Conservation (phyloP, 53 echinoderm and acorn worm genomes). For the Paracentrotus lividus region DNA sequence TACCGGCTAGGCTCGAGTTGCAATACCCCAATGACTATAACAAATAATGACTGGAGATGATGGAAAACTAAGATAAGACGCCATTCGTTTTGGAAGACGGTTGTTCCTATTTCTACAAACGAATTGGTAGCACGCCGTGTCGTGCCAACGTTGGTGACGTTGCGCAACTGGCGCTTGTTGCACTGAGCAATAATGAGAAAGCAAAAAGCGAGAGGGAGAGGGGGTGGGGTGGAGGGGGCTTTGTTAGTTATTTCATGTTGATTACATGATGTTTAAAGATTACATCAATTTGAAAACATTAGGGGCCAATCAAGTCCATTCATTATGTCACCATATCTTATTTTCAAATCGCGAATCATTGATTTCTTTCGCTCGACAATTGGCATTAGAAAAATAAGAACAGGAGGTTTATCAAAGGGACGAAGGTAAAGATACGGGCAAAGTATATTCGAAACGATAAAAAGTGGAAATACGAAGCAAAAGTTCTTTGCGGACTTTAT, state of each 20-base stretch:
- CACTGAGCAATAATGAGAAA: not conserved
- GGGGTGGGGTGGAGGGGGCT: not conserved
- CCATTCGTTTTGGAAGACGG: not conserved
- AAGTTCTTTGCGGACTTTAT: not conserved
- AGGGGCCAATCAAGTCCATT: not conserved
- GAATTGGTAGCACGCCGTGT: not conserved
- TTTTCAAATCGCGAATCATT: not conserved
- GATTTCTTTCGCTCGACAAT: slow-evolving; percentile 3
- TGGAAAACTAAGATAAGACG: slow-evolving; percentile 25
- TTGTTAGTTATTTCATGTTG: not conserved
- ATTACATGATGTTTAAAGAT: slow-evolving; percentile 22
- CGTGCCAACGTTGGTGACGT: not conserved
- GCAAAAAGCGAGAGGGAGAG: not conserved
- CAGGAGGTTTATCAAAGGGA: not conserved
- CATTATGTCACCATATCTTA: slow-evolving; percentile 17
- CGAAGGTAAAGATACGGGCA: not conserved
- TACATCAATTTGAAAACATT: slow-evolving; percentile 21
- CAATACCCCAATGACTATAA: slow-evolving; percentile 63
- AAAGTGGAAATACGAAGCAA: not conserved
- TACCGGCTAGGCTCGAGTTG: slow-evolving; percentile 54
- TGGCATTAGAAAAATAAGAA: slow-evolving; percentile 8
- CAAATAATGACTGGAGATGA: slow-evolving; percentile 45
- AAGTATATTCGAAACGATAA: no score
- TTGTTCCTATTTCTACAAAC: not conserved
- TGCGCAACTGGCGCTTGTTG: not conserved